Percentiles rank a stretch among this genome's conserved stretches.
Conservation (phyloP, 1,140 invertebrate genomes). For the Drosophila pachea region DNA sequence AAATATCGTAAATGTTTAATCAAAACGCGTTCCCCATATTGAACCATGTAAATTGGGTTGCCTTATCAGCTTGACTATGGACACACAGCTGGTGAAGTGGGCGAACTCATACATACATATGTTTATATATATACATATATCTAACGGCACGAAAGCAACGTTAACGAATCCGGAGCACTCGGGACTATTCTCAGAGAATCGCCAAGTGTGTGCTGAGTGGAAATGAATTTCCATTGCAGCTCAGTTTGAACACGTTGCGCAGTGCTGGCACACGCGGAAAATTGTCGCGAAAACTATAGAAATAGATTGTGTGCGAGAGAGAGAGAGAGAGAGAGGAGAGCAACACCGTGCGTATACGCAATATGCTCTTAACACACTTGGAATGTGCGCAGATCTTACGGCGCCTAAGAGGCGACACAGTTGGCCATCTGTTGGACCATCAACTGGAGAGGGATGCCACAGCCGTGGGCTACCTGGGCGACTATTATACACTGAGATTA, state of each 20-base stretch:
- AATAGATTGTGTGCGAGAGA: constrained; percentile 3
- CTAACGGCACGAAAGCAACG: constrained; percentile 7
- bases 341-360: constrained; percentile 52
- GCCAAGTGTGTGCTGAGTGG: constrained; percentile 35
- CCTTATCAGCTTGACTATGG: too few species aligned
- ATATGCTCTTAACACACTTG: constrained; percentile 44
- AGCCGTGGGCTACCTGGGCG: constrained; percentile 65
- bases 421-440: constrained; percentile 33
- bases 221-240: constrained; percentile 30
- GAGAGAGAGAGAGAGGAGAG: constrained; percentile 26
- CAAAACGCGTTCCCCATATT: background rate
- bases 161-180: constrained; percentile 3
- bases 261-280: constrained; percentile 28
- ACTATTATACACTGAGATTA: constrained; percentile 62
- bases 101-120: background rate
- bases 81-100: background rate
- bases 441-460: constrained; percentile 33
- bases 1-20: background rate
- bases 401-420: background rate
- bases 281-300: constrained; percentile 31
- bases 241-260: constrained; percentile 53
- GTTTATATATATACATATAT: constrained; percentile 1
- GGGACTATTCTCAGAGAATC: constrained; percentile 19
- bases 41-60: too few species aligned
- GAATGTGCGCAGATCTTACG: constrained; percentile 52